phyloP scores from a whole-genome alignment of 2,113 vertebrate species.

The Tachysurus fulvidraco region DNA sequence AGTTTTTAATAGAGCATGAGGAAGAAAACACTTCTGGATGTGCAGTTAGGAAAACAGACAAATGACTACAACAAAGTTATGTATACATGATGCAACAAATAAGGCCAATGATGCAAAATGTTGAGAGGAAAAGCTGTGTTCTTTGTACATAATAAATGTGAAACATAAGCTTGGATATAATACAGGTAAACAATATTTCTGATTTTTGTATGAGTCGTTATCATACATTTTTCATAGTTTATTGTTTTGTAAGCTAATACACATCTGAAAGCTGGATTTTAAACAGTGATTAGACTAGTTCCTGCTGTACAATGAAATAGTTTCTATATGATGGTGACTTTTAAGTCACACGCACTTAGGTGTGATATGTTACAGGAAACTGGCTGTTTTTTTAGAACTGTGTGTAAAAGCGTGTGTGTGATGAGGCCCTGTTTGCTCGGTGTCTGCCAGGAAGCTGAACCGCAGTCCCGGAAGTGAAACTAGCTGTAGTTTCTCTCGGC shows the following conservation, averaged over 20 bases:
- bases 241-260: background rate
- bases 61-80: background rate
- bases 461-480: conserved; percentile 57
- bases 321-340: background rate
- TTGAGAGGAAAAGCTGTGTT: background rate
- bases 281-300: background rate
- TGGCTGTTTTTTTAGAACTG: conserved; percentile 60
- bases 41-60: background rate
- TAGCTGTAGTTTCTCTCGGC: conserved; percentile 33
- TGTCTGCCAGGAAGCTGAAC: conserved; percentile 57
- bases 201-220: background rate
- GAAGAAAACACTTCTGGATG: background rate
- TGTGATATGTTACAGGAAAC: conserved; percentile 68
- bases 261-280: background rate
- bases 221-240: background rate
- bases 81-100: background rate
- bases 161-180: background rate
- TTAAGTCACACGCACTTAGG: background rate
- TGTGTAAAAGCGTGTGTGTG: conserved; percentile 13
- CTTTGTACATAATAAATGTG: background rate
- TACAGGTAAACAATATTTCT: background rate
- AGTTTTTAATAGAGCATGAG: background rate
- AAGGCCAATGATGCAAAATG: background rate
- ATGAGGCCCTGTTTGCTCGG: conserved; percentile 37
- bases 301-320: background rate